Conservation (phyloP, 2,888 invertebrate genomes). For the Caenorhabditis parvicauda region DNA sequence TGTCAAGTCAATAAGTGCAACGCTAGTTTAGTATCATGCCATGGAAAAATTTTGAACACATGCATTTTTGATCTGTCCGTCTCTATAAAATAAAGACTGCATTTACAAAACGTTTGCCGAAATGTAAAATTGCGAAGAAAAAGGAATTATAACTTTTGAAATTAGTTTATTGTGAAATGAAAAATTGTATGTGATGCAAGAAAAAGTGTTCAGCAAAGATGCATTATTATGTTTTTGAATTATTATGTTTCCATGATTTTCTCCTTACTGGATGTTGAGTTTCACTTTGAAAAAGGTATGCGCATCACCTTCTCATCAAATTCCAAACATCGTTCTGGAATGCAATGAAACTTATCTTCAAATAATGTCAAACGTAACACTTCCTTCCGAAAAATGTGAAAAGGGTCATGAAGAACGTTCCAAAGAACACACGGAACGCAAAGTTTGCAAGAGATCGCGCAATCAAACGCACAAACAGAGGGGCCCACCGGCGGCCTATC, state of each 20-base stretch:
- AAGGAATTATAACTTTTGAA: neutral
- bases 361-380: too few species aligned
- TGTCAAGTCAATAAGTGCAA: too few species aligned
- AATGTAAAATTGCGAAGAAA: neutral
- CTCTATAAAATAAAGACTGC: too few species aligned
- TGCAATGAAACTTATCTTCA: too few species aligned
- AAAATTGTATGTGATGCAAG: neutral
- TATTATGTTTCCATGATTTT: too few species aligned
- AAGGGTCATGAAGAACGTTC: conserved; percentile 17
- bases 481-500: too few species aligned
- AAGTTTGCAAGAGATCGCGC: conserved; percentile 6
- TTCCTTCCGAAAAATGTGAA: neutral
- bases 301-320: neutral
- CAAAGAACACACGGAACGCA: conserved; percentile 19
- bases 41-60: too few species aligned
- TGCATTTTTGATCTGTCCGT: too few species aligned
- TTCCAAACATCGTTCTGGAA: too few species aligned
- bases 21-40: too few species aligned
- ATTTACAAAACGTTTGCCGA: too few species aligned
- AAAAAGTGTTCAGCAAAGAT: neutral
- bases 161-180: neutral
- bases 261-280: too few species aligned
- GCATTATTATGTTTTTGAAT: neutral
- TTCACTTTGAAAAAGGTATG: neutral
- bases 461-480: conserved; percentile 21